A percentile compares a stretch with the other conserved stretches of the same genome.
phyloP scores from a whole-genome alignment of 1,140 invertebrate genomes.

The Trichogramma pretiosum region DNA sequence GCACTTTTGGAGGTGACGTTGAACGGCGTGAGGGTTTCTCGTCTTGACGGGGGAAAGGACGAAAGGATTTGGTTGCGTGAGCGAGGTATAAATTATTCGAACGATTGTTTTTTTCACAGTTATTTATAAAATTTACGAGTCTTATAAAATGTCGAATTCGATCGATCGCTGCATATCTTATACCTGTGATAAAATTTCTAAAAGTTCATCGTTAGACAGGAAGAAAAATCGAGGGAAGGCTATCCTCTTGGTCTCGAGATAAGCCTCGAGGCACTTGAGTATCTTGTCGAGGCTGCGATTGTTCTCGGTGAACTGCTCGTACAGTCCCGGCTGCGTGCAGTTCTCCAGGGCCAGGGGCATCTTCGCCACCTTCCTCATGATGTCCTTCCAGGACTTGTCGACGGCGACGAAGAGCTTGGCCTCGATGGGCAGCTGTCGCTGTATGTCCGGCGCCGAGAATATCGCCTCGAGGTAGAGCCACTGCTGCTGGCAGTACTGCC shows the following conservation, averaged over 20 bases:
- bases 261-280: slow-evolving; percentile 72
- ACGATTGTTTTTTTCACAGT: too few species aligned
- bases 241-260: slow-evolving; percentile 79
- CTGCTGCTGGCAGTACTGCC: slow-evolving; percentile 72
- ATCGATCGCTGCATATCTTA: too few species aligned
- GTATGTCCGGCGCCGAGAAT: slow-evolving; percentile 82
- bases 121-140: too few species aligned
- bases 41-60: slow-evolving; percentile 39
- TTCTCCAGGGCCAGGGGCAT: slow-evolving; percentile 63
- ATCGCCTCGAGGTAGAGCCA: slow-evolving; percentile 84
- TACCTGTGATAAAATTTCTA: slow-evolving; percentile 84
- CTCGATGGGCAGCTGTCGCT: slow-evolving; percentile 75
- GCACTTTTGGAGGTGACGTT: slow-evolving; percentile 80
- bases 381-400: slow-evolving; percentile 79
- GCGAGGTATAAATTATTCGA: too few species aligned
- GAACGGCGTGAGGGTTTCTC: slow-evolving; percentile 75
- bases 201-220: slow-evolving; percentile 84
- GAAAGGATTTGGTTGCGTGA: neutral
- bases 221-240: slow-evolving; percentile 91
- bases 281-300: slow-evolving; percentile 72
- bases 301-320: slow-evolving; percentile 64
- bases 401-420: slow-evolving; percentile 74
- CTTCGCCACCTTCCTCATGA: slow-evolving; percentile 66
- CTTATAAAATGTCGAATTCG: too few species aligned
- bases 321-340: slow-evolving; percentile 54